Conservation (phyloP, 1,140 invertebrate species). For the Saccostrea echinata region DNA sequence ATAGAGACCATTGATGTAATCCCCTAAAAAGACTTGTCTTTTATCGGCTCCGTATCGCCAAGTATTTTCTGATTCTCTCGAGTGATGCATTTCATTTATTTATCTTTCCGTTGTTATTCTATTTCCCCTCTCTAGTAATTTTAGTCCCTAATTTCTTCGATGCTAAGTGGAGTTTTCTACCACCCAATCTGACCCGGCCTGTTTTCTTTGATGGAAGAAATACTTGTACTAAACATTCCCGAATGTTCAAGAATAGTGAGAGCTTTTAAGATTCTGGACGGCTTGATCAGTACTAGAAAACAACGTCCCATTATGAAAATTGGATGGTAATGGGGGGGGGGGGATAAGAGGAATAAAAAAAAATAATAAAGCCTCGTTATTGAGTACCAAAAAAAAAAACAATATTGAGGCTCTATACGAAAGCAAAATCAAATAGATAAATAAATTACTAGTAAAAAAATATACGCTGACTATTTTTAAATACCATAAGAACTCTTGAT, state of each 20-base stretch:
- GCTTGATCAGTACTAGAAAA: too few relatives aligned
- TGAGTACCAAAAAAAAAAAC: too few relatives aligned
- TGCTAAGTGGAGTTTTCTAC: constrained; percentile 1
- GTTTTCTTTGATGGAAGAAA: neutral
- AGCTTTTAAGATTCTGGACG: too few relatives aligned
- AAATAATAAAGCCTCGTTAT: too few relatives aligned
- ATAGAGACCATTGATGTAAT: neutral
- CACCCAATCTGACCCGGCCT: neutral
- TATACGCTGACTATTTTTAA: neutral
- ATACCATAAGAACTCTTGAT: neutral
- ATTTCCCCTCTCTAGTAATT: neutral
- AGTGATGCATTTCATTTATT: neutral
- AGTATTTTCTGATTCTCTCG: neutral
- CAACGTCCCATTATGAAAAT: neutral
- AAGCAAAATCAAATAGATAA: neutral
- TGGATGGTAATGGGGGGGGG: too few relatives aligned
- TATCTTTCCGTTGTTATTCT: neutral
- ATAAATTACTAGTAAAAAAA: neutral
- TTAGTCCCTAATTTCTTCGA: neutral
- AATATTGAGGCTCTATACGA: too few relatives aligned
- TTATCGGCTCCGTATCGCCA: neutral
- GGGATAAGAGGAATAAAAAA: too few relatives aligned
- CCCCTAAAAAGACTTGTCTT: neutral
- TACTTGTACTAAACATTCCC: too few relatives aligned
- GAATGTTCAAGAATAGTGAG: too few relatives aligned